Percentiles rank a stretch among this genome's conserved stretches.
These are phyloP conservation scores for Toxostoma redivivum DNA, from an alignment of 2,113 vertebrate genomes.

Conservation along the genomic window DNA sequence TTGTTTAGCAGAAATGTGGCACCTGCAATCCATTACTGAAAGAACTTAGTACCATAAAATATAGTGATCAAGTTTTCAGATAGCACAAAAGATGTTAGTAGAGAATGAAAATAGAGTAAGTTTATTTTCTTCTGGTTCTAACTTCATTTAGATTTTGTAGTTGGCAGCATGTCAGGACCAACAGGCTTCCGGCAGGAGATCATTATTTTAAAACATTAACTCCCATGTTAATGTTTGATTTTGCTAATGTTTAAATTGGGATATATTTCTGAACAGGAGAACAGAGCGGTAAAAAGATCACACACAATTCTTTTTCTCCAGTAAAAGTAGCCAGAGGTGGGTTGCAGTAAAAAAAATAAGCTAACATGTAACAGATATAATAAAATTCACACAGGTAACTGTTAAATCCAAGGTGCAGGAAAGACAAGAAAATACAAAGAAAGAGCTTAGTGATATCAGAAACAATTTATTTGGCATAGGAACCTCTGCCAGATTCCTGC, in stretches of 20 bases:
- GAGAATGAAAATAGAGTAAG: slow-evolving; percentile 7
- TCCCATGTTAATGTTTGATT: slow-evolving; percentile 49
- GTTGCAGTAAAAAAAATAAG: not conserved
- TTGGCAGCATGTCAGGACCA: slow-evolving; percentile 21
- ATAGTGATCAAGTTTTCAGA: not conserved
- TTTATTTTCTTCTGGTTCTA: slow-evolving; percentile 40
- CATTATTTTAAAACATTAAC: slow-evolving; percentile 56
- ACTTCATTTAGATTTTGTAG: slow-evolving; percentile 53
- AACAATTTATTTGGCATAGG: not conserved
- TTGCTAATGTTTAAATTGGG: slow-evolving; percentile 43
- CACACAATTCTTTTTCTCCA: not conserved
- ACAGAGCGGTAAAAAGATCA: not conserved
- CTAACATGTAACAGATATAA: not conserved
- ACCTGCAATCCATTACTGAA: slow-evolving; percentile 58
- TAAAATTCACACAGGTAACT: not conserved
- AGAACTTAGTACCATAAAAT: slow-evolving; percentile 1
- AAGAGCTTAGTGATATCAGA: not conserved
- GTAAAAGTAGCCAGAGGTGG: not conserved
- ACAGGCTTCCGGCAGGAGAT: slow-evolving; percentile 35
- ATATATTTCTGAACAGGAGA: slow-evolving; percentile 1
- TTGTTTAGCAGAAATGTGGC: slow-evolving; percentile 7
- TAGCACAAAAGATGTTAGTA: not conserved
- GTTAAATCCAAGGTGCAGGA: not conserved
- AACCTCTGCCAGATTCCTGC: not conserved
- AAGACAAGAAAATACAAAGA: not conserved